These are phyloP conservation scores for Solenopsis fugax DNA, from an alignment of 1,140 invertebrate species.

Conservation along the genomic window DNA sequence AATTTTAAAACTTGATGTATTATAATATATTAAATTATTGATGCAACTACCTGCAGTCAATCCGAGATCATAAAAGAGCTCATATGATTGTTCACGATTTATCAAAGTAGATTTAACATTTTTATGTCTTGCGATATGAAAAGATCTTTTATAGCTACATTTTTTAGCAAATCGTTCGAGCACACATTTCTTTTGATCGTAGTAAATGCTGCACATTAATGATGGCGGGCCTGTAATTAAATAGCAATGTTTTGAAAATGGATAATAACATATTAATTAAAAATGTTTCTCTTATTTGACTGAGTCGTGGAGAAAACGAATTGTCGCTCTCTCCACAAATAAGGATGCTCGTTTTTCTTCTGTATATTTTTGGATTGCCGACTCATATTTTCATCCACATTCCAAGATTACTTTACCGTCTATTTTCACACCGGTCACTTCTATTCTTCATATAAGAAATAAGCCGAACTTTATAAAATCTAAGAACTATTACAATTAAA, in stretches of 20 bases:
- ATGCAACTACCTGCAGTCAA: slow-evolving; percentile 56
- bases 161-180: slow-evolving; percentile 72
- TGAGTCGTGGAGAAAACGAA: slow-evolving; percentile 10
- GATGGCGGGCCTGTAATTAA: slow-evolving; percentile 68
- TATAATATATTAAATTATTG: slow-evolving; percentile 30
- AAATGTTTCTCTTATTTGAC: background rate
- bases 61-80: slow-evolving; percentile 29
- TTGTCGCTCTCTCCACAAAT: slow-evolving; percentile 17
- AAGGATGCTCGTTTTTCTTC: slow-evolving; percentile 78
- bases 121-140: slow-evolving; percentile 72
- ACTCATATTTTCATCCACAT: slow-evolving; percentile 83
- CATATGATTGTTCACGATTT: slow-evolving; percentile 48
- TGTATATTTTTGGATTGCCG: slow-evolving; percentile 82
- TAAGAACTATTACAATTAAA: slow-evolving; percentile 46
- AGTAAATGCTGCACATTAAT: slow-evolving; percentile 34
- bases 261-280: background rate
- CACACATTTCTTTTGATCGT: slow-evolving; percentile 57
- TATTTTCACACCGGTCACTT: slow-evolving; percentile 81
- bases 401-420: slow-evolving; percentile 83
- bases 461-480: slow-evolving; percentile 40
- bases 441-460: slow-evolving; percentile 70
- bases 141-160: slow-evolving; percentile 80
- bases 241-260: background rate
- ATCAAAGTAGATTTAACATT: slow-evolving; percentile 25
- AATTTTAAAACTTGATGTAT: background rate